Evolutionary conservation across 2,113 vertebrate genomes (phyloP).

Genomic region (Bos indicus): DNA sequence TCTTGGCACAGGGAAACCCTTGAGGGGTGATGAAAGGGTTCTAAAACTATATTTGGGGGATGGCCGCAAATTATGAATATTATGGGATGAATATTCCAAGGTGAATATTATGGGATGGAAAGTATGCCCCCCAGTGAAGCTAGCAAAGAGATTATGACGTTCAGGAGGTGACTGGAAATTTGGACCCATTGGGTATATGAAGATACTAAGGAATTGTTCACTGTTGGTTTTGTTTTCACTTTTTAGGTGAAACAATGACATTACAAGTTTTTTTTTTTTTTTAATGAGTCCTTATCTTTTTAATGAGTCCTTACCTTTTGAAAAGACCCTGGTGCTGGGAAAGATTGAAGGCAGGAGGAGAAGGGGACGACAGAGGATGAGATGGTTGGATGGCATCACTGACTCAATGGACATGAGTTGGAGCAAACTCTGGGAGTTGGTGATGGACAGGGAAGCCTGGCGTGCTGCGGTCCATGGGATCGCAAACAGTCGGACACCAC

Average conservation of each 20-base stretch:
- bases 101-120: background rate
- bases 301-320: background rate
- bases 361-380: background rate
- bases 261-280: background rate
- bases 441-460: background rate
- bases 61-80: background rate
- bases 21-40: background rate
- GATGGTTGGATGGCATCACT: background rate
- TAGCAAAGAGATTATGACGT: background rate
- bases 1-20: background rate
- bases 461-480: background rate
- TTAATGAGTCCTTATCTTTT: background rate
- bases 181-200: background rate
- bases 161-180: background rate
- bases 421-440: background rate
- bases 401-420: background rate
- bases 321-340: background rate
- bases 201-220: background rate
- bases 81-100: background rate
- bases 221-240: background rate
- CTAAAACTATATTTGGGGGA: background rate
- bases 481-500: background rate
- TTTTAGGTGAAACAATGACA: background rate
- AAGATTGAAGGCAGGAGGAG: background rate
- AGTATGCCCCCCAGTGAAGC: background rate